These are phyloP conservation scores for Entomobrya multifasciata DNA, from an alignment of 2,888 invertebrate genomes.

Conservation along the genomic window DNA sequence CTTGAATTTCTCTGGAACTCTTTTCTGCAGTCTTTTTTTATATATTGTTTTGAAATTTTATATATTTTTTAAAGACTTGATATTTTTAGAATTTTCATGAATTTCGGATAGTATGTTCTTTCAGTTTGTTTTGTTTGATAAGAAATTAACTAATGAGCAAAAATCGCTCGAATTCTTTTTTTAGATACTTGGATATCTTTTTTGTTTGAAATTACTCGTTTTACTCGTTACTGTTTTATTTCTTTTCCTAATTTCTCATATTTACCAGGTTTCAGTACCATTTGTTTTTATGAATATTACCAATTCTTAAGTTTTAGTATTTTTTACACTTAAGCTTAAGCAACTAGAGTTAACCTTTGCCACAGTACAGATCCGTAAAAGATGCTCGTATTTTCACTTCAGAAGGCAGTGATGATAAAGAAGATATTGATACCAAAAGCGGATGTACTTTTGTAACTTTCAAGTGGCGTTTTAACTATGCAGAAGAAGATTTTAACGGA, in stretches of 20 bases:
- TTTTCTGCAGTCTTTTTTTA: conserved; percentile 20
- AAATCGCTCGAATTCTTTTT: background rate
- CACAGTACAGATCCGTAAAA: no score
- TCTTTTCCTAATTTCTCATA: no score
- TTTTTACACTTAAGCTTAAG: background rate
- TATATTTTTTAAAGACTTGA: no score
- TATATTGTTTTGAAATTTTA: no score
- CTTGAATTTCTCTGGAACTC: conserved; percentile 20
- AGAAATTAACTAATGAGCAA: no score
- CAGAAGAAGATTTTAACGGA: conserved; percentile 23
- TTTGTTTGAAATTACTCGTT: background rate
- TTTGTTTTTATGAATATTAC: no score
- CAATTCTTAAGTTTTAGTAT: no score
- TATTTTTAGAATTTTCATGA: background rate
- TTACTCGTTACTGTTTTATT: background rate
- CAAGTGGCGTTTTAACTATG: background rate
- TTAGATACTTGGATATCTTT: background rate
- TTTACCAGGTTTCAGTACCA: no score
- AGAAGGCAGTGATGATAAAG: background rate
- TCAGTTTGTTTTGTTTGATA: no score
- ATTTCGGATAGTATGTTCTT: background rate
- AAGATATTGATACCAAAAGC: background rate
- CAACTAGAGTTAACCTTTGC: background rate
- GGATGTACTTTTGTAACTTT: background rate
- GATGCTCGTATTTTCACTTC: background rate